Conservation (phyloP, 2,888 invertebrate species). For the Julus scandinavius region DNA sequence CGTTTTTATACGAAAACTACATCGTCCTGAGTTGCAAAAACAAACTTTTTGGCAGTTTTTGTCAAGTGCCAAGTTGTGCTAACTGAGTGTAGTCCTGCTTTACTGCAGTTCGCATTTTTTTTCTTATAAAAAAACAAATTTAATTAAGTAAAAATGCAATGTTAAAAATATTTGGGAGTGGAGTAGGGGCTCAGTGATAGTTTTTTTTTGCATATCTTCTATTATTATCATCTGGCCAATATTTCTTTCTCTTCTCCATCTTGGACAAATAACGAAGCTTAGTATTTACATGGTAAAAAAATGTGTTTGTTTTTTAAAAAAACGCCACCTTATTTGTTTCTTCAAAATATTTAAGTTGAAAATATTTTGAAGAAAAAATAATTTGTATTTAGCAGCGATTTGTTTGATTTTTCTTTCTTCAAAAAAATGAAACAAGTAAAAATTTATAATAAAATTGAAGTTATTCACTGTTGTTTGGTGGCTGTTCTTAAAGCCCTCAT, state of each 20-base stretch:
- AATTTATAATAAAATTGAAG: neutral
- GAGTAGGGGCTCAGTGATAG: neutral
- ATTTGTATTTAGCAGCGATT: neutral
- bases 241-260: neutral
- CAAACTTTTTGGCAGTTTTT: neutral
- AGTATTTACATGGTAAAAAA: constrained; percentile 40
- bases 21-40: constrained; percentile 45
- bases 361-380: constrained; percentile 11
- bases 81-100: constrained; percentile 46
- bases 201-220: neutral
- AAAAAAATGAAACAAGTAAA: constrained; percentile 20
- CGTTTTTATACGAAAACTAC: constrained; percentile 19
- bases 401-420: constrained; percentile 28
- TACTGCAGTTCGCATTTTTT: constrained; percentile 37
- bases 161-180: constrained; percentile 39
- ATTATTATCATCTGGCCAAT: neutral
- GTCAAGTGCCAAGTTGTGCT: neutral
- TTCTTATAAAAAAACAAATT: neutral
- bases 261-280: neutral
- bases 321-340: neutral
- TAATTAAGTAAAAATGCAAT: neutral
- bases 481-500: constrained; percentile 58
- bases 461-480: constrained; percentile 49
- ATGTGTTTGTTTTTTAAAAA: neutral
- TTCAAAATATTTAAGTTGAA: neutral